A percentile compares a stretch with the other conserved stretches of the same genome.
Evolutionary conservation across 2,888 invertebrate genomes (phyloP).

Genomic region (Entomobrya multifasciata): DNA sequence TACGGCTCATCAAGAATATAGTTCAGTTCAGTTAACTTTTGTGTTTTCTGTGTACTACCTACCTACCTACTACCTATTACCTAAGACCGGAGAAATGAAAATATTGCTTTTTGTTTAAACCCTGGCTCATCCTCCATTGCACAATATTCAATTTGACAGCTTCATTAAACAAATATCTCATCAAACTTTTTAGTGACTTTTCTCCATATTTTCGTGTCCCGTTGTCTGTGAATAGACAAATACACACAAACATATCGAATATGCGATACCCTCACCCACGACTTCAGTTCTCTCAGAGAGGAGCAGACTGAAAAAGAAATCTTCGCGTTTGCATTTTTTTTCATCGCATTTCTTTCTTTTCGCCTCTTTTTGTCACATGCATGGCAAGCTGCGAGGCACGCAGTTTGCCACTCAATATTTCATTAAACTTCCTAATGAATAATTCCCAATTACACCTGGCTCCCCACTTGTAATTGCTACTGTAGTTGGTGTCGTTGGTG

Average conservation of each 20-base stretch:
- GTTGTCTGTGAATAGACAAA: not conserved
- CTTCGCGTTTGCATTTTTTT: slow-evolving; percentile 37
- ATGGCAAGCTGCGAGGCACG: slow-evolving; percentile 2
- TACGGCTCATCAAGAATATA: too few relatives aligned
- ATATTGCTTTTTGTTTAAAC: slow-evolving; percentile 23
- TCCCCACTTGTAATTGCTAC: slow-evolving; percentile 58
- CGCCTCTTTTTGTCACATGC: slow-evolving; percentile 11
- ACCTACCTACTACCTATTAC: too few relatives aligned
- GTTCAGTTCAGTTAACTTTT: not conserved
- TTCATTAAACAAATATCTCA: slow-evolving; percentile 65
- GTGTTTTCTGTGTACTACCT: not conserved
- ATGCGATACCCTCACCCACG: not conserved
- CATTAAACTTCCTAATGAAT: slow-evolving; percentile 45
- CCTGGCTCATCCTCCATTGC: slow-evolving; percentile 37
- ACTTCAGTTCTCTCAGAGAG: not conserved
- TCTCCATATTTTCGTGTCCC: not conserved
- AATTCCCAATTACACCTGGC: slow-evolving; percentile 64
- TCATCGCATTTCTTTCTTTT: slow-evolving; percentile 13
- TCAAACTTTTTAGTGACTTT: slow-evolving; percentile 17
- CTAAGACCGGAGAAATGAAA: too few relatives aligned
- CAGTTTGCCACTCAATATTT: slow-evolving; percentile 60
- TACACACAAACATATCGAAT: not conserved
- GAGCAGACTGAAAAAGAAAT: slow-evolving; percentile 18
- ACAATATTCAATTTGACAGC: slow-evolving; percentile 60
- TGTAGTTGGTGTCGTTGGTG: slow-evolving; percentile 44